phyloP scores from a whole-genome alignment of 2,888 invertebrate species.

The Deroplatys truncata region DNA sequence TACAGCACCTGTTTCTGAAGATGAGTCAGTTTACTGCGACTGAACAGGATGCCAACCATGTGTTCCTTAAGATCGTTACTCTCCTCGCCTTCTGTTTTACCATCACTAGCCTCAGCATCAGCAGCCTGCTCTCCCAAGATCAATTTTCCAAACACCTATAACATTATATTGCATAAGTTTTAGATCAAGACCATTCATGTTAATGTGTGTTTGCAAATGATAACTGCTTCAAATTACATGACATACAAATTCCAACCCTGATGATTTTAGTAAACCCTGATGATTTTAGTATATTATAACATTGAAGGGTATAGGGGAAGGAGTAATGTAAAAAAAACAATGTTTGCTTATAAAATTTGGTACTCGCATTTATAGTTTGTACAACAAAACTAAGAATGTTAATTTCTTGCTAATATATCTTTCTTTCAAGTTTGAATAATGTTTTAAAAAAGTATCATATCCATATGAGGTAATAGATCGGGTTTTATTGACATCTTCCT shows the following conservation, averaged over 20 bases:
- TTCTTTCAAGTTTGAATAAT: too few relatives aligned
- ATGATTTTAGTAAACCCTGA: too few relatives aligned
- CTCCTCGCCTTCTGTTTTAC: slow-evolving; percentile 44
- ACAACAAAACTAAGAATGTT: too few relatives aligned
- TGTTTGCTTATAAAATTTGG: too few relatives aligned
- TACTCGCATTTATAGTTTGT: too few relatives aligned
- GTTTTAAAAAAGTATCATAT: too few relatives aligned
- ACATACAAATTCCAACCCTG: background rate
- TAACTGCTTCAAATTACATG: background rate
- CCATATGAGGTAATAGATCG: too few relatives aligned
- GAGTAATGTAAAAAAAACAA: too few relatives aligned
- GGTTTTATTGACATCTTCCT: too few relatives aligned
- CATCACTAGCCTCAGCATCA: slow-evolving; percentile 39
- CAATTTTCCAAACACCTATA: slow-evolving; percentile 83
- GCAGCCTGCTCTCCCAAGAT: slow-evolving; percentile 62
- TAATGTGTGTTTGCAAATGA: background rate
- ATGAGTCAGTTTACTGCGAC: slow-evolving; percentile 87
- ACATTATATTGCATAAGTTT: slow-evolving; percentile 7
- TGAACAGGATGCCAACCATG: slow-evolving; percentile 94
- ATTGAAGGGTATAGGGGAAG: too few relatives aligned
- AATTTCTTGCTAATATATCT: too few relatives aligned
- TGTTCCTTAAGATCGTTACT: slow-evolving; percentile 82
- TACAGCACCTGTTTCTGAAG: slow-evolving; percentile 78
- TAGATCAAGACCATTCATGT: background rate
- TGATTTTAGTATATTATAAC: too few relatives aligned